A percentile compares a stretch with the other conserved stretches of the same genome.
Evolutionary conservation across 30 jellyfish, hydroid and myxozoan genomes (phyloP).

Genomic region (Hydractinia symbiolongicarpus): DNA sequence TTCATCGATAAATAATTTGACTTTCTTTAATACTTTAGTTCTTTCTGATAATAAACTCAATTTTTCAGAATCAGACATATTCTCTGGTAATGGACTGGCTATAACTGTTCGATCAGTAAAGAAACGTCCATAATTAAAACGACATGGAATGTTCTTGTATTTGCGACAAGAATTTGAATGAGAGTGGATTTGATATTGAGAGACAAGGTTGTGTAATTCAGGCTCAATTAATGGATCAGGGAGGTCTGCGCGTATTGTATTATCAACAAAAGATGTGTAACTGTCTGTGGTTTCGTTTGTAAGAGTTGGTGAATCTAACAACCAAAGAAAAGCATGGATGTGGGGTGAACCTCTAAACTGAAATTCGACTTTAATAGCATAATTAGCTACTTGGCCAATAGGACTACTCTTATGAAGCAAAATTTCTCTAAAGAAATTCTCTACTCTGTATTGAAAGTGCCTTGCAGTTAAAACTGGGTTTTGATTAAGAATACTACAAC

Average conservation of each 20-base stretch:
- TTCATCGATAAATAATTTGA: slow-evolving; percentile 3
- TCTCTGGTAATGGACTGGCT: slow-evolving; percentile 13
- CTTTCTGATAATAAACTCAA: background rate
- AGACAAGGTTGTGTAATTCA: slow-evolving; percentile 1
- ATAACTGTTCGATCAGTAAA: slow-evolving; percentile 8
- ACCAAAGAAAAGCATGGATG: background rate
- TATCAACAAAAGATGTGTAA: background rate
- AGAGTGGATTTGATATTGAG: slow-evolving; percentile 19
- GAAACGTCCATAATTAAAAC: slow-evolving; percentile 9
- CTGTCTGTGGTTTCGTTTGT: background rate
- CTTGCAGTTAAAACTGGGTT: slow-evolving; percentile 36
- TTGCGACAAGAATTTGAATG: slow-evolving; percentile 30
- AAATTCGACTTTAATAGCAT: slow-evolving; percentile 15
- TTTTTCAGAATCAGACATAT: background rate
- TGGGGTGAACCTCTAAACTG: slow-evolving; percentile 24
- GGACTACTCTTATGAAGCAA: slow-evolving; percentile 13
- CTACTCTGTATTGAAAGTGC: slow-evolving; percentile 42
- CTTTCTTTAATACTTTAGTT: background rate
- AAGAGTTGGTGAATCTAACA: background rate
- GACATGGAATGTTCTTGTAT: slow-evolving; percentile 22
- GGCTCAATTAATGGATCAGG: slow-evolving; percentile 6
- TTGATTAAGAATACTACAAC: slow-evolving; percentile 24
- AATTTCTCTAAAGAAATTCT: slow-evolving; percentile 23
- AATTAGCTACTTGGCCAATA: slow-evolving; percentile 3
- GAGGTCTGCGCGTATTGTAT: slow-evolving; percentile 6